Evolutionary conservation across 1,140 invertebrate species (phyloP).

Genomic region (Tetramorium alpestre): DNA sequence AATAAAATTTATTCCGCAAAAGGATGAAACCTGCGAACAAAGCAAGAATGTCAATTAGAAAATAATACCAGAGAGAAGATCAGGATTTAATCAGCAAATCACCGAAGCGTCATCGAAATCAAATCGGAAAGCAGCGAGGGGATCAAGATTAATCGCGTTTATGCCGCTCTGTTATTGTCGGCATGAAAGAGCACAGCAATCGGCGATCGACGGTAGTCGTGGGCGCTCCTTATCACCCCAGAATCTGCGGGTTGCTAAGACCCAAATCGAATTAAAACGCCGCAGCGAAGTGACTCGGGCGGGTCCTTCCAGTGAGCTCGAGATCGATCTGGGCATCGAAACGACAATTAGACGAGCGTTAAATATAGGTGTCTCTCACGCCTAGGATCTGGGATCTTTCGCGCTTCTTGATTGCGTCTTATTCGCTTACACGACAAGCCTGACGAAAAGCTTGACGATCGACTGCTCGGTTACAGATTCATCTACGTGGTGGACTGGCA

Average conservation of each 20-base stretch:
- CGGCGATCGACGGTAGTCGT: background rate
- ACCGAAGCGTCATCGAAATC: conserved; percentile 31
- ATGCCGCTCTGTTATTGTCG: conserved; percentile 34
- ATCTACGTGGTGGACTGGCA: conserved; percentile 31
- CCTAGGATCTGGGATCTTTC: background rate
- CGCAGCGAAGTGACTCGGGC: background rate
- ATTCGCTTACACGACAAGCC: background rate
- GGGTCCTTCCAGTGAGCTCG: conserved; percentile 65
- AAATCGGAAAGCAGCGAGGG: conserved; percentile 11
- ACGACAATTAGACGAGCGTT: conserved; percentile 64
- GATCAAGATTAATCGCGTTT: conserved; percentile 19
- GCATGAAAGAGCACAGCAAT: background rate
- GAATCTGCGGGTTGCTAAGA: conserved; percentile 58
- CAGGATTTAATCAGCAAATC: conserved; percentile 24
- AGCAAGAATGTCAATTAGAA: background rate
- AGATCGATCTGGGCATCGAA: conserved; percentile 41
- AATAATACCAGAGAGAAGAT: background rate
- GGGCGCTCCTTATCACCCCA: conserved; percentile 63
- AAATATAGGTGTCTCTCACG: conserved; percentile 6
- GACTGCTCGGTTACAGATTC: conserved; percentile 33
- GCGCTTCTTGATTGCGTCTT: background rate
- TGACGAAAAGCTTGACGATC: conserved; percentile 6
- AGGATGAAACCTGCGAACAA: background rate
- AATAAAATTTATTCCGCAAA: background rate
- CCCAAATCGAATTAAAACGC: conserved; percentile 72